A percentile compares a stretch with the other conserved stretches of the same genome.
phyloP scores from a whole-genome alignment of 2,888 invertebrate species.

The Cyclophora albipunctata region DNA sequence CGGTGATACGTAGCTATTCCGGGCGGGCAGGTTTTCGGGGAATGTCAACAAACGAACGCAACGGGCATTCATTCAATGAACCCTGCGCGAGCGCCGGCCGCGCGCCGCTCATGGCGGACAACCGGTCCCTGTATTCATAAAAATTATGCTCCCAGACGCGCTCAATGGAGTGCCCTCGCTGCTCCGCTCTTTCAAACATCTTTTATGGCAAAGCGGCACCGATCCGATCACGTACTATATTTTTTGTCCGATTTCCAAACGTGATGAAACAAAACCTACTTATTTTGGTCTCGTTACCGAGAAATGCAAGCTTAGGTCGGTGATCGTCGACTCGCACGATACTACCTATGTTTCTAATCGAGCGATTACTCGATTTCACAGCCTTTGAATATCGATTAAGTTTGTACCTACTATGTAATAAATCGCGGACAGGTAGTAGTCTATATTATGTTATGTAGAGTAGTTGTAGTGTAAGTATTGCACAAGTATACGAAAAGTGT shows the following conservation, averaged over 20 bases:
- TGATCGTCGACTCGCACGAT: slow-evolving; percentile 34
- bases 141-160: slow-evolving; percentile 61
- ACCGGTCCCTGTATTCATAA: slow-evolving; percentile 68
- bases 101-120: slow-evolving; percentile 51
- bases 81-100: slow-evolving; percentile 47
- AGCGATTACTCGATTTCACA: slow-evolving; percentile 43
- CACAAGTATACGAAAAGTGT: slow-evolving; percentile 52
- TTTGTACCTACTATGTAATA: slow-evolving; percentile 24
- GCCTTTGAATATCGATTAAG: slow-evolving; percentile 28
- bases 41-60: slow-evolving; percentile 70
- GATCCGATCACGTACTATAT: slow-evolving; percentile 45
- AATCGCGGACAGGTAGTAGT: slow-evolving; percentile 31
- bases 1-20: slow-evolving; percentile 57
- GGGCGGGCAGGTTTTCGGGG: slow-evolving; percentile 74
- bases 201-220: slow-evolving; percentile 33
- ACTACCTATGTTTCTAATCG: slow-evolving; percentile 33
- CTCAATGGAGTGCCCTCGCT: slow-evolving; percentile 53
- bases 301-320: slow-evolving; percentile 27
- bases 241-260: slow-evolving; percentile 40
- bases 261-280: slow-evolving; percentile 40
- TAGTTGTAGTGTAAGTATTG: slow-evolving; percentile 23
- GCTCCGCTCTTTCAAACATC: slow-evolving; percentile 31
- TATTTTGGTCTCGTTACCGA: slow-evolving; percentile 24
- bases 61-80: slow-evolving; percentile 70
- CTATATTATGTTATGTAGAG: neutral